Conservation (phyloP, 2,797 vertebrate genomes). For the Leptodactylus fallax region DNA sequence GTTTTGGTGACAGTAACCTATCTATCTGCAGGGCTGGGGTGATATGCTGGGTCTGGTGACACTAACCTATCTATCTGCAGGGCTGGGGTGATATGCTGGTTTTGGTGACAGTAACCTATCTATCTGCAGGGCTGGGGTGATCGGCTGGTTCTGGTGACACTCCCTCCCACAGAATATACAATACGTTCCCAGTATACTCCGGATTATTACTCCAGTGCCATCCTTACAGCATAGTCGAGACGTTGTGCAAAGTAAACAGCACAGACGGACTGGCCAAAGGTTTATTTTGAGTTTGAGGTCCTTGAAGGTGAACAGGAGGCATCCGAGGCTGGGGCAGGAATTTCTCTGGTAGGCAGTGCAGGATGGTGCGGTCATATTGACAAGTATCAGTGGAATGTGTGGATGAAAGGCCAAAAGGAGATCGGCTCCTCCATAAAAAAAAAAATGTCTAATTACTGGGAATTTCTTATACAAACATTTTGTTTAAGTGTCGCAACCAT, state of each 20-base stretch:
- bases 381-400: not conserved
- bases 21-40: no score
- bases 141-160: no score
- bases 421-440: not conserved
- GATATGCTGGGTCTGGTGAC: no score
- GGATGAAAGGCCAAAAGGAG: not conserved
- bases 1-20: no score
- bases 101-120: no score
- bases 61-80: no score
- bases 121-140: no score
- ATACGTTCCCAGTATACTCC: not conserved
- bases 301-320: slow-evolving; percentile 34
- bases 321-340: not conserved
- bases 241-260: slow-evolving; percentile 19
- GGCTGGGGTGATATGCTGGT: no score
- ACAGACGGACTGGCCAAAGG: not conserved
- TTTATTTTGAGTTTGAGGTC: slow-evolving; percentile 42
- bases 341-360: slow-evolving; percentile 5
- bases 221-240: not conserved
- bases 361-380: not conserved
- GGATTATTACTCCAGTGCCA: not conserved
- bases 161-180: no score
- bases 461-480: not conserved
- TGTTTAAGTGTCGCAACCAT: not conserved
- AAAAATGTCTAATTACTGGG: not conserved